Evolutionary conservation across 2,888 invertebrate genomes (phyloP).

Genomic region (Sesamia inferens): DNA sequence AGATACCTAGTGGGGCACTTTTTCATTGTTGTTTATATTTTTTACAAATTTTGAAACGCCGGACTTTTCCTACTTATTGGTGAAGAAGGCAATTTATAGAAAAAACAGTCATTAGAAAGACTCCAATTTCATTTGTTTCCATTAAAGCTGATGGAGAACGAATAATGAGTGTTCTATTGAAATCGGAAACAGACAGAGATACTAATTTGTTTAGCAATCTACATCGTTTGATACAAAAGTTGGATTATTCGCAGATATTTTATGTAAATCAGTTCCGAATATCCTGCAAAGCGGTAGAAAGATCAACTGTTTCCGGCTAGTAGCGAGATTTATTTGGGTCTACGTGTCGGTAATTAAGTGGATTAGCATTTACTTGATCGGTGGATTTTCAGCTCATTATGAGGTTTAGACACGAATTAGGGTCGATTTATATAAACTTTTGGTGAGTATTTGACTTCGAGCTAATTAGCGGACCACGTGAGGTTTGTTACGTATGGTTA

Average conservation of each 20-base stretch:
- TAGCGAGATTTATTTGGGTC: slow-evolving; percentile 42
- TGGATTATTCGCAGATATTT: neutral
- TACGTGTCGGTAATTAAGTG: slow-evolving; percentile 24
- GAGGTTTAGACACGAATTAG: slow-evolving; percentile 19
- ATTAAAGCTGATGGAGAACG: neutral
- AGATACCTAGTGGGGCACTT: no score
- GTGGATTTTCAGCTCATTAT: slow-evolving; percentile 50
- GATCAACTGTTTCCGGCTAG: slow-evolving; percentile 3
- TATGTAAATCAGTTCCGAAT: slow-evolving; percentile 19
- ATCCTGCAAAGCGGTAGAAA: neutral
- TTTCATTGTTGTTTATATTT: no score
- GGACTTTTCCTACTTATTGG: neutral
- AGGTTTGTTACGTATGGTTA: neutral
- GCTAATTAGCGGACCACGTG: slow-evolving; percentile 25
- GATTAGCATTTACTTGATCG: slow-evolving; percentile 48
- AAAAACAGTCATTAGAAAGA: neutral
- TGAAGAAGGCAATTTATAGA: neutral
- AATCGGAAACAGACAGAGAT: neutral
- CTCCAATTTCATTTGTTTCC: neutral
- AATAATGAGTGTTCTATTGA: neutral
- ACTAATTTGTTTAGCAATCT: neutral
- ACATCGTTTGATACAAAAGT: neutral
- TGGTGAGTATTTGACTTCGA: slow-evolving; percentile 18
- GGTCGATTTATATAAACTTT: slow-evolving; percentile 30
- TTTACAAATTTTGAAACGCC: no score